Conservation (phyloP, 2,888 invertebrate genomes). For the Tholera decimalis region DNA sequence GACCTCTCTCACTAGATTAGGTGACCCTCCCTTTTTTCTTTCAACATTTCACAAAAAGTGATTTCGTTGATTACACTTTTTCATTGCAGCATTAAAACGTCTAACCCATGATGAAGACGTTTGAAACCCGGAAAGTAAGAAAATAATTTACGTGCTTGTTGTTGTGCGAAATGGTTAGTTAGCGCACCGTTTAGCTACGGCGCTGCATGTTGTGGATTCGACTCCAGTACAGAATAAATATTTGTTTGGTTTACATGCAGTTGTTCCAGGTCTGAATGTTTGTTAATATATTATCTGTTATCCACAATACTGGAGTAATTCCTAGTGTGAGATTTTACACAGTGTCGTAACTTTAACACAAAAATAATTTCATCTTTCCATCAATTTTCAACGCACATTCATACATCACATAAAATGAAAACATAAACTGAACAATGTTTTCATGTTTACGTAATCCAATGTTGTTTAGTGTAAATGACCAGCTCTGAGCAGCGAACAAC, state of each 20-base stretch:
- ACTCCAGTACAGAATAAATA: no score
- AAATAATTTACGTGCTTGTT: no score
- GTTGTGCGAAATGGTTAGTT: no score
- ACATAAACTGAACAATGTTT: constrained; percentile 52
- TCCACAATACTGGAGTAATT: no score
- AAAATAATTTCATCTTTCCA: background rate
- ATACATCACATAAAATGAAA: constrained; percentile 9
- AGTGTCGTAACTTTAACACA: background rate
- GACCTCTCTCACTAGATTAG: background rate
- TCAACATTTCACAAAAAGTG: background rate
- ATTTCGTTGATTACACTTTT: background rate
- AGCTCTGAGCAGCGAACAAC: constrained; percentile 34
- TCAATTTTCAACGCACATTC: background rate
- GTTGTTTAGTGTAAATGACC: constrained; percentile 48
- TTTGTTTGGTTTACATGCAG: no score
- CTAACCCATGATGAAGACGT: background rate
- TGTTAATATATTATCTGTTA: no score
- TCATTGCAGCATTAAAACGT: background rate
- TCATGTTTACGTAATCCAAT: constrained; percentile 43
- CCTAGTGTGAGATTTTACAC: background rate
- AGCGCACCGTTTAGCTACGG: no score
- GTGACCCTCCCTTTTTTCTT: background rate
- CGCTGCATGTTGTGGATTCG: no score
- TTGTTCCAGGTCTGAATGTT: no score
- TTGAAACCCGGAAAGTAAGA: no score